These are phyloP conservation scores for Caenorhabditis brenneri DNA, from an alignment of 1,140 invertebrate genomes.

Conservation along the genomic window DNA sequence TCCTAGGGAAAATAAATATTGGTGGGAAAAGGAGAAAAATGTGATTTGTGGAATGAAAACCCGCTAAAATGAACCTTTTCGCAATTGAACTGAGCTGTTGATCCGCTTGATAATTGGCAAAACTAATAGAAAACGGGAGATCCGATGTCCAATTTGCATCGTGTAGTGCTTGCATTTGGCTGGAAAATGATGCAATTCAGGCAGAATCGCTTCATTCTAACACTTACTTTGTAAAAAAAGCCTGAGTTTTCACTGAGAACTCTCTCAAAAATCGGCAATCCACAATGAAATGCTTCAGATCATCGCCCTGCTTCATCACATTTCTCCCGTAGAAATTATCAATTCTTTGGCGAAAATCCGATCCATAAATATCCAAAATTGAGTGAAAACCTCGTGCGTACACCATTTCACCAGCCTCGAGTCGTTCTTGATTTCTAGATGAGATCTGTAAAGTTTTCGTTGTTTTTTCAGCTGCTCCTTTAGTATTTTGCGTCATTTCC, in stretches of 20 bases:
- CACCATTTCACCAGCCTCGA: background rate
- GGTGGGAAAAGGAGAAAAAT: background rate
- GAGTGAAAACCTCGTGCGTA: background rate
- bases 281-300: background rate
- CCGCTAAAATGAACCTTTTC: background rate
- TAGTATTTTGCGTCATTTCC: background rate
- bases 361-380: background rate
- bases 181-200: background rate
- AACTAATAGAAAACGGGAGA: background rate
- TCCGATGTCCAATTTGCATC: background rate
- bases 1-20: background rate
- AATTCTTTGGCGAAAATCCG: conserved; percentile 2
- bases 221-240: background rate
- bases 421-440: background rate
- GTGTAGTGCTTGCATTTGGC: background rate
- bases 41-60: no score
- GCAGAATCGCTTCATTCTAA: background rate
- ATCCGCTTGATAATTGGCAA: conserved; percentile 10
- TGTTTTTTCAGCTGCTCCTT: background rate
- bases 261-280: conserved; percentile 7
- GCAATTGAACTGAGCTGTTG: background rate
- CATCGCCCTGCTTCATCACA: background rate
- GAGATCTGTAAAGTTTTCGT: background rate
- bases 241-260: background rate
- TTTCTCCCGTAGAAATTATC: conserved; percentile 37